Evolutionary conservation across 23 tunicate genomes (phyloP).

Genomic region (Oikopleura vanhoeffeni): DNA sequence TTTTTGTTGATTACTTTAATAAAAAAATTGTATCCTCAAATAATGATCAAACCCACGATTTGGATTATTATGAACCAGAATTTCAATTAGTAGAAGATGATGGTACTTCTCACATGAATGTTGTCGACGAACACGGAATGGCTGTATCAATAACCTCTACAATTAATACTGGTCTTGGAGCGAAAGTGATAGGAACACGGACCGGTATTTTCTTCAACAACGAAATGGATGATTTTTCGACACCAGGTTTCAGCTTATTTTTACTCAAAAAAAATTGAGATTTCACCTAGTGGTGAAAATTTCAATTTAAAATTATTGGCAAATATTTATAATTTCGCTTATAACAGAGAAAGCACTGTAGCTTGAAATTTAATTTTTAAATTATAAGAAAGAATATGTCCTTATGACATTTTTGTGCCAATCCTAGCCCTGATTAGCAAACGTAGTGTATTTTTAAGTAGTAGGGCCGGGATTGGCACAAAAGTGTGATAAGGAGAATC

Average conservation of each 20-base stretch:
- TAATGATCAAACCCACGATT: background rate
- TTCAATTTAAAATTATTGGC: too few species aligned
- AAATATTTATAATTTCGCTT: too few species aligned
- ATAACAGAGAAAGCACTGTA: too few species aligned
- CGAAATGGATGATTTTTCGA: constrained; percentile 15
- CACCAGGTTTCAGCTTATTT: background rate
- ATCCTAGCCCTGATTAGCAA: too few species aligned
- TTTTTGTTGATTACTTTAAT: too few species aligned
- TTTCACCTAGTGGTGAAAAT: too few species aligned
- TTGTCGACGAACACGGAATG: constrained; percentile 10
- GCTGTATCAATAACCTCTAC: constrained; percentile 2
- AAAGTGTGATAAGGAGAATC: too few species aligned
- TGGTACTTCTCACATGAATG: constrained; percentile 12
- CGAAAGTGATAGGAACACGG: background rate
- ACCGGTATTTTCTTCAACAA: constrained; percentile 10
- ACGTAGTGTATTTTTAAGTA: too few species aligned
- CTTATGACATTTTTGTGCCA: too few species aligned
- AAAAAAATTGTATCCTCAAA: background rate
- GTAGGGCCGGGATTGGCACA: too few species aligned
- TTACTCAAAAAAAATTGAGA: background rate
- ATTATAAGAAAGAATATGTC: too few species aligned
- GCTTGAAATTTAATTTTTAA: too few species aligned
- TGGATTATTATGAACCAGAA: background rate
- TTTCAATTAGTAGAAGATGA: background rate
- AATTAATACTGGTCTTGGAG: background rate